Evolutionary conservation across 1,140 invertebrate genomes (phyloP), one percentile per base, ranked within the genome.

Genomic region (Archegozetes longisetosus): DNA sequence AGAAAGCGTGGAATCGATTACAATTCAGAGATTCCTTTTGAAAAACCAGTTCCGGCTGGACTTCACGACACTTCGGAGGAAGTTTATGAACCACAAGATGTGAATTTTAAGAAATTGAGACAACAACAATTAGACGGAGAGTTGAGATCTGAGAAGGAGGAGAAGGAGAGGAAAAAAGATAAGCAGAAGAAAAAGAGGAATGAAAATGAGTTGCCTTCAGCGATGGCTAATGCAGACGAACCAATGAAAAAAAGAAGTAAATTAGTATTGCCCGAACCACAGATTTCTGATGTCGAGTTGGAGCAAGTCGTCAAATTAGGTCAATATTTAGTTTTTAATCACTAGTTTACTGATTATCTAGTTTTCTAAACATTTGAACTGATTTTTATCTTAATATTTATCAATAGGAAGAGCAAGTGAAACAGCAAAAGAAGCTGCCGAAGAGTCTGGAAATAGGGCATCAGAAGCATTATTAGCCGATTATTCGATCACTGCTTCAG

Each of bases 1-100:
- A 89, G 32, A 40, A 40, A 89, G 69, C 80, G 84, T 14, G 86
- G 90, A 4, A 86, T 99, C 12, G 91, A 99, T 73, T 99, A 99
- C 72, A 98, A 98, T 75, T 81, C 84, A 0, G 96, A 99, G 75
- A 89, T 98, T 67, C 92, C 94, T 0, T 98, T 98, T 77, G 90
- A 97, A 69, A 97, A 97, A 73, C 79, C 80, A 55, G 91, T 93
- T 6, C 84, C 89, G 0, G 61, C 81, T 22, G 93, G 93, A 6
- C 95, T 97, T 71, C 92, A 94, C 71, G 91, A 97, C 69, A 95
- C 91, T 0, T 82, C 87, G 0, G 83, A 84, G 55, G 93, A 98
- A 72, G 74, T 79, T 2, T 83, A 90, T 54, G 88, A 93, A 71
- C 88, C 88, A 12, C 79, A 85, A 69, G 84, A 85, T 2, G 84